Evolutionary conservation across 2,888 invertebrate species (phyloP).

Genomic region (Cataglyphis albicans): DNA sequence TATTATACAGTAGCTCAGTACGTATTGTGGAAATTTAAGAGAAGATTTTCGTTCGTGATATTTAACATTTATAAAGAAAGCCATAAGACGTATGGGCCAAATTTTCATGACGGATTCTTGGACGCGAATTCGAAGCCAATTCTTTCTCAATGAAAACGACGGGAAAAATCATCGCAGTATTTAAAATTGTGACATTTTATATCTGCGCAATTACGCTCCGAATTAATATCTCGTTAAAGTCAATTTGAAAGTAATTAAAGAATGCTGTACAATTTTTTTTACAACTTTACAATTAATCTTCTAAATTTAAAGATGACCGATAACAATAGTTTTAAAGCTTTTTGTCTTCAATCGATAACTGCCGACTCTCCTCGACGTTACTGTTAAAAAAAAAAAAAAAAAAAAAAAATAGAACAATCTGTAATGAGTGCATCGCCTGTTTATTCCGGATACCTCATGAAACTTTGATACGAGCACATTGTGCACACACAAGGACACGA

Average conservation of each 20-base stretch:
- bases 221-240: background rate
- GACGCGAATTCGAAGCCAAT: background rate
- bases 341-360: background rate
- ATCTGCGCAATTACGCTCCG: background rate
- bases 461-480: background rate
- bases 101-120: background rate
- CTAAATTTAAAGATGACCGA: background rate
- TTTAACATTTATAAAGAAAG: background rate
- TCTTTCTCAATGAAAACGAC: background rate
- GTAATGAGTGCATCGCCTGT: background rate
- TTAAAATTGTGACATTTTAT: conserved; percentile 1
- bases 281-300: background rate
- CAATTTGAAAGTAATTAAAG: background rate
- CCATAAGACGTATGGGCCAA: background rate
- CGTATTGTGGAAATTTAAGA: background rate
- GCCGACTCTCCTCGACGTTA: background rate
- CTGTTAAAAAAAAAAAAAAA: background rate
- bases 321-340: background rate
- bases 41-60: background rate
- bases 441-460: background rate
- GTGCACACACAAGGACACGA: background rate
- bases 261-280: background rate
- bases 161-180: background rate
- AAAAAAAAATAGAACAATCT: background rate
- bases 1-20: background rate